phyloP scores from a whole-genome alignment of 2,888 invertebrate species.

The Malacosoma neustria region DNA sequence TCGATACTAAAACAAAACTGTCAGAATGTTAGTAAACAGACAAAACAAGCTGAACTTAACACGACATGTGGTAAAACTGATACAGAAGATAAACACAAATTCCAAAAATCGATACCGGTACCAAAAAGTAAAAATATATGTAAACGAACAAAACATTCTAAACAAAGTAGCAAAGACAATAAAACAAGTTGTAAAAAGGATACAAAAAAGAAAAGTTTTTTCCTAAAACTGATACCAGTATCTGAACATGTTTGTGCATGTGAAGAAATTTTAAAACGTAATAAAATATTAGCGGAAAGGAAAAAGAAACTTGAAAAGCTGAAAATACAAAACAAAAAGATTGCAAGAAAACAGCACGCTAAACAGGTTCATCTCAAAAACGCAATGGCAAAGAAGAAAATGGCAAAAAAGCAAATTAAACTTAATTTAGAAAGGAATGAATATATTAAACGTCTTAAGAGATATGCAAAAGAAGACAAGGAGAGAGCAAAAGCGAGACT shows the following conservation, averaged over 20 bases:
- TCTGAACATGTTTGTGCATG: conserved; percentile 12
- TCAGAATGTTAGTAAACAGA: too few relatives aligned
- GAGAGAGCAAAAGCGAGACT: conserved; percentile 8
- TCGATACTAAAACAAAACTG: too few relatives aligned
- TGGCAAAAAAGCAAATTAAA: conserved; percentile 2
- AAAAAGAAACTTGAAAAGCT: conserved; percentile 7
- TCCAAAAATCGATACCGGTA: too few relatives aligned
- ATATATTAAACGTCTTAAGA: conserved; percentile 4
- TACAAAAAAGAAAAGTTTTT: neutral
- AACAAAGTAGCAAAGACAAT: neutral
- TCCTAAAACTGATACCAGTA: too few relatives aligned
- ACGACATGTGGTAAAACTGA: too few relatives aligned
- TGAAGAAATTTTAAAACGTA: conserved; percentile 3
- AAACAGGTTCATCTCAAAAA: conserved; percentile 1
- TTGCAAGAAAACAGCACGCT: conserved; percentile 7
- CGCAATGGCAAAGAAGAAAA: conserved; percentile 2
- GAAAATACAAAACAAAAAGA: conserved; percentile 5
- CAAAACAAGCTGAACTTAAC: too few relatives aligned
- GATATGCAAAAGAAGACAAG: conserved; percentile 12
- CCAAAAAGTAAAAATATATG: too few relatives aligned
- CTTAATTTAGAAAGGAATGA: conserved; percentile 1
- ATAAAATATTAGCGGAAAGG: conserved; percentile 5
- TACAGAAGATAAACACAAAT: too few relatives aligned
- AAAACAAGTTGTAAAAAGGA: conserved; percentile 1
- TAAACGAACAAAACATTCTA: too few relatives aligned